A percentile compares a stretch with the other conserved stretches of the same genome.
These are phyloP conservation scores for Ectemnius continuus DNA, from an alignment of 2,888 invertebrate genomes.

Conservation along the genomic window DNA sequence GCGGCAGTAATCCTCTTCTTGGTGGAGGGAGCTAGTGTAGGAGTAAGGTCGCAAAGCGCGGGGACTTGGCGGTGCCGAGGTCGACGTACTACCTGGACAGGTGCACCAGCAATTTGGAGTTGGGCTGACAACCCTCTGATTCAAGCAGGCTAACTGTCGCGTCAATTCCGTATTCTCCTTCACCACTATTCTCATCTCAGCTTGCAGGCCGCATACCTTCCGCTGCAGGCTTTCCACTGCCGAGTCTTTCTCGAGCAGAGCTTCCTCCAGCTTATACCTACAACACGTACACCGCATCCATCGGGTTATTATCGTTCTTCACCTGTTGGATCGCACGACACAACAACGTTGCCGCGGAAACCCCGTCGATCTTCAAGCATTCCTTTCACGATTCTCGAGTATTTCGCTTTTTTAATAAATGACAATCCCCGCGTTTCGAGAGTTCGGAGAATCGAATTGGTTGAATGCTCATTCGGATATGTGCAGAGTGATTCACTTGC, in stretches of 20 bases:
- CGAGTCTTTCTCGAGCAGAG: constrained; percentile 83
- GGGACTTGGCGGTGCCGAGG: constrained; percentile 34
- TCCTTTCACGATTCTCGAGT: constrained; percentile 14
- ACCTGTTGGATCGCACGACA: neutral
- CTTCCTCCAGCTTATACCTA: constrained; percentile 84
- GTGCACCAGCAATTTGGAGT: constrained; percentile 57
- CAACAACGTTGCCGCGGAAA: constrained; percentile 41
- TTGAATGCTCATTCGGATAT: too few species aligned
- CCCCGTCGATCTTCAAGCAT: constrained; percentile 20
- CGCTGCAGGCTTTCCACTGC: constrained; percentile 82
- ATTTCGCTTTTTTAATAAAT: neutral
- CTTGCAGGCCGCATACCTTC: constrained; percentile 82
- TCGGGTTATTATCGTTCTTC: constrained; percentile 13
- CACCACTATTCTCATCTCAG: constrained; percentile 82
- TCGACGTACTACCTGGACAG: constrained; percentile 49
- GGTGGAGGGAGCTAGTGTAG: constrained; percentile 39
- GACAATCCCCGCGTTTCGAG: neutral
- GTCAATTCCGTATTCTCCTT: constrained; percentile 82
- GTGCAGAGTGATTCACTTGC: too few species aligned
- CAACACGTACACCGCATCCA: constrained; percentile 25
- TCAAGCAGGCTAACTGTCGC: constrained; percentile 78
- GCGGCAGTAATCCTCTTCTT: constrained; percentile 57
- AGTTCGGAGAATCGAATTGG: too few species aligned
- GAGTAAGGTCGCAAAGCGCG: constrained; percentile 45
- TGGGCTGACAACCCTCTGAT: constrained; percentile 53